Conservation (phyloP, 2,113 vertebrate genomes). For the Irena cyanogastra region DNA sequence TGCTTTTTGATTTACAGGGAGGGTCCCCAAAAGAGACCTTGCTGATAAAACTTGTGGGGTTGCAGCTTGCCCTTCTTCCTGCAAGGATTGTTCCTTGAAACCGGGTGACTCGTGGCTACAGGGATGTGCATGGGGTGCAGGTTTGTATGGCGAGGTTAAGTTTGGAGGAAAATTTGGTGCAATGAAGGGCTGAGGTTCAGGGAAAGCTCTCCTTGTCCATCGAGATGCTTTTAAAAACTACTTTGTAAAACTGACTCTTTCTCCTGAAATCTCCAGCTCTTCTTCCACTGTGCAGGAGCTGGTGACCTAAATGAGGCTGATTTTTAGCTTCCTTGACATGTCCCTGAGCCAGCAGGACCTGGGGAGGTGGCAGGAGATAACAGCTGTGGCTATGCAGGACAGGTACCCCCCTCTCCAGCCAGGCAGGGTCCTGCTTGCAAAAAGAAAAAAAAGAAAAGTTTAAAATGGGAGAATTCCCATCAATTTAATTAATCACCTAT, state of each 20-base stretch:
- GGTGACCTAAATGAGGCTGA: not conserved
- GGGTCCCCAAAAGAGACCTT: not conserved
- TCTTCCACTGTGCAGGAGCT: not conserved
- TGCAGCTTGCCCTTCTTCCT: not conserved
- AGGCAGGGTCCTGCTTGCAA: not conserved
- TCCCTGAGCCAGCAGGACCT: not conserved
- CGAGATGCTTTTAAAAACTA: not conserved
- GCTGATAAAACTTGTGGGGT: not conserved
- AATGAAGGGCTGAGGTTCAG: not conserved
- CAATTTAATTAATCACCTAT: not conserved
- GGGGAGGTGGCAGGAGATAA: not conserved
- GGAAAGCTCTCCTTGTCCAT: not conserved
- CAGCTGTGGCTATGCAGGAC: accelerated
- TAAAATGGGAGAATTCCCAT: not conserved
- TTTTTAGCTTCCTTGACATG: not conserved
- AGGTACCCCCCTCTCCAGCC: too few relatives aligned
- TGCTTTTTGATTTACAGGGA: not conserved
- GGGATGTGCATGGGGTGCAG: not conserved
- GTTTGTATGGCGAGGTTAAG: not conserved
- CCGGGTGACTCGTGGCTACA: not conserved
- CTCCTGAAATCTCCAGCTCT: not conserved
- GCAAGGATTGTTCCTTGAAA: not conserved
- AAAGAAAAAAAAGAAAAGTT: not conserved
- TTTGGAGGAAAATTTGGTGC: not conserved
- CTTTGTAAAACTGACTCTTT: not conserved